Conservation (phyloP, 2,888 invertebrate species). For the Cephalotes varians region DNA sequence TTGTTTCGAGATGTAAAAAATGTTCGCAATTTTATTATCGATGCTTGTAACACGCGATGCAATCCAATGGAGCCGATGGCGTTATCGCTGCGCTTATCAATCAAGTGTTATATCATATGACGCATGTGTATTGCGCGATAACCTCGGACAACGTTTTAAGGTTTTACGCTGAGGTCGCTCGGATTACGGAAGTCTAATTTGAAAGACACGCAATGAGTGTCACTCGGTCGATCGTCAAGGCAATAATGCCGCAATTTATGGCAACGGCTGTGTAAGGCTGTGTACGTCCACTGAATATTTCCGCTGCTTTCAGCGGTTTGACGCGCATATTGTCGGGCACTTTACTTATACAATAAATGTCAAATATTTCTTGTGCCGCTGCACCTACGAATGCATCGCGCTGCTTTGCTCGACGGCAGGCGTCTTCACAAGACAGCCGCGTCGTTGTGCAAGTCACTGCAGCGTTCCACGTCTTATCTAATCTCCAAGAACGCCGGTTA, state of each 20-base stretch:
- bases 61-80: background rate
- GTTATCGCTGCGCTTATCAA: slow-evolving; percentile 18
- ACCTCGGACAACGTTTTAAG: slow-evolving; percentile 15
- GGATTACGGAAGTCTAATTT: slow-evolving; percentile 45
- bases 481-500: slow-evolving; percentile 62
- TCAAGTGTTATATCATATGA: background rate
- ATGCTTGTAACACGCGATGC: background rate
- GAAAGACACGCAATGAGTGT: slow-evolving; percentile 18
- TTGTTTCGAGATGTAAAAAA: background rate
- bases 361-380: slow-evolving; percentile 57
- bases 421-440: slow-evolving; percentile 56
- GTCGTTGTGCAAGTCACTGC: slow-evolving; percentile 63
- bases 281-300: slow-evolving; percentile 35
- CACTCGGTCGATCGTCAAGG: background rate
- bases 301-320: slow-evolving; percentile 37
- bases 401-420: slow-evolving; percentile 22
- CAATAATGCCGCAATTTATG: slow-evolving; percentile 49
- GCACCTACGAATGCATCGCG: slow-evolving; percentile 25
- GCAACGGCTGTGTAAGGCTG: slow-evolving; percentile 1
- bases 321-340: slow-evolving; percentile 48
- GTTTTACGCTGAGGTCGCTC: background rate
- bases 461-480: slow-evolving; percentile 71
- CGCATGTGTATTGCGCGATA: background rate
- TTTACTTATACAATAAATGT: slow-evolving; percentile 65
- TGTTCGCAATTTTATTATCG: background rate